These are phyloP conservation scores for Catharus fuscescens DNA, from an alignment of 2,113 vertebrate genomes.

Conservation along the genomic window DNA sequence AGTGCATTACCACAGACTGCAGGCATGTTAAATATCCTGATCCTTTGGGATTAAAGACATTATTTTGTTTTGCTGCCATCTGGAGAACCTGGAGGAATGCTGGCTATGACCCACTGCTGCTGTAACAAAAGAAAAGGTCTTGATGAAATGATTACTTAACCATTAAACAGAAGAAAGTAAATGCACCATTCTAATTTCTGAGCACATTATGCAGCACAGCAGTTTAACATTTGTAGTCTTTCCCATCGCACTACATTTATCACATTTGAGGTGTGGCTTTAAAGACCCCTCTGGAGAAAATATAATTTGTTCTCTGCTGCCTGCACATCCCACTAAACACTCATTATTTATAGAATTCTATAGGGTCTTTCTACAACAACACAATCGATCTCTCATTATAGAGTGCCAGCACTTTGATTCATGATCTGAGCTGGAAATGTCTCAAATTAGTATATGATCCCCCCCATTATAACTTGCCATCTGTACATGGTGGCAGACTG, in stretches of 20 bases:
- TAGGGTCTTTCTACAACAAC: conserved; percentile 52
- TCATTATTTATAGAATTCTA: conserved; percentile 69
- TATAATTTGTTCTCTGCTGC: conserved; percentile 50
- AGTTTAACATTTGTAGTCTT: not conserved
- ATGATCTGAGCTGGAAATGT: conserved; percentile 36
- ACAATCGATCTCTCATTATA: conserved; percentile 55
- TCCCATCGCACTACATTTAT: conserved; percentile 26
- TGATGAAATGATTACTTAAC: not conserved
- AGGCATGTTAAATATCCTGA: not conserved
- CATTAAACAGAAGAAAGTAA: not conserved
- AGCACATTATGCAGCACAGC: not conserved
- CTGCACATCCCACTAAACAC: conserved; percentile 51
- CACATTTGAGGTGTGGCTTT: conserved; percentile 42
- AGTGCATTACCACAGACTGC: not conserved
- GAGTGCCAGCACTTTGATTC: conserved; percentile 44
- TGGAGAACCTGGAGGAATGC: not conserved
- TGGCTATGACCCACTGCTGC: not conserved
- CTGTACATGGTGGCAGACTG: not conserved
- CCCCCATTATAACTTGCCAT: not conserved
- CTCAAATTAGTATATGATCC: conserved; percentile 9
- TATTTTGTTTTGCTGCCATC: not conserved
- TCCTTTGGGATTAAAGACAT: not conserved
- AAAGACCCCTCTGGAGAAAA: conserved; percentile 57
- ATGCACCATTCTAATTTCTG: not conserved
- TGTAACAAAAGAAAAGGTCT: not conserved